Evolutionary conservation across 2,888 invertebrate species (phyloP), one percentile per base, ranked within the genome.

Genomic region (Cyclophora albipunctata): DNA sequence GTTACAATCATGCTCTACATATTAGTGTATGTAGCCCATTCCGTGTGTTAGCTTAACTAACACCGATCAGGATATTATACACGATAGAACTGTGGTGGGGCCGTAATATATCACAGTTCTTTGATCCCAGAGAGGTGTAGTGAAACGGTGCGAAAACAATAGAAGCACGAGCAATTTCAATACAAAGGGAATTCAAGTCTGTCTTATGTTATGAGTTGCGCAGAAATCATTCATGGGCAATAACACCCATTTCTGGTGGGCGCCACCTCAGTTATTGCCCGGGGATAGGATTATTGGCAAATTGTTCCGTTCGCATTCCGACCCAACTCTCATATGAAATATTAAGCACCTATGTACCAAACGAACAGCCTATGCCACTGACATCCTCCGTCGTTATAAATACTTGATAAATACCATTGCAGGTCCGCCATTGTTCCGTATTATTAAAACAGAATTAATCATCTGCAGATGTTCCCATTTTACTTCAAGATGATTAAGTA

Each of bases 261-360:
- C 75, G 76, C 77, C 80, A 79, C 77, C 80, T 78, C 81, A 71
- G 83, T 82, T 84, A 85, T 84, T 81, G 79, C 75, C 54, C 69
- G 69, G 73, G 75, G 82, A 80, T 80, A 77, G 84, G 82, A 84
- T 84, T 85, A 85, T 85, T 86, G 85, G 85, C 81, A 84, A 85
- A 86, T 86, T 84, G 84, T 84, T 85, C 83, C 75, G 81, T 75
- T 78, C 81, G 75, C 82, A 82, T 84, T 83, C 83, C 81, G 71
- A 66, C 64, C 71, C 69, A 73, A 69, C 70, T 75, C 76, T 75
- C 78, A 78, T 79, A 72, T 82, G 81, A 85, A 84, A 84, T 85
- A 84, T 84, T 83, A 81, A 84, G 76, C 79, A 77, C 75, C 78
- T 75, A 73, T 74, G 67, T 67, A 66, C 70, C 59, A 63, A 59